Conservation (phyloP, 2,888 invertebrate genomes). For the Bellardia pandia region DNA sequence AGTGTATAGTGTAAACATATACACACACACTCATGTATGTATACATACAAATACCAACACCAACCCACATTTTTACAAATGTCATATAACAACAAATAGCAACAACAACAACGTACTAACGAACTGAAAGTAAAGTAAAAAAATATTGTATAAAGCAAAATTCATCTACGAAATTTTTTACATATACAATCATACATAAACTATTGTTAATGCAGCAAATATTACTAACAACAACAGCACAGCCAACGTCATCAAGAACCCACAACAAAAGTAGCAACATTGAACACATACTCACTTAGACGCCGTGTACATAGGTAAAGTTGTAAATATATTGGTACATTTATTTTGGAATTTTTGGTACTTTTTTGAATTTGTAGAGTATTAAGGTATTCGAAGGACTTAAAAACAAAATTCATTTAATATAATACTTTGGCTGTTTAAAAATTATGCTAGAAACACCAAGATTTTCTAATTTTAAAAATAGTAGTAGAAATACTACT, state of each 20-base stretch:
- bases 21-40: background rate
- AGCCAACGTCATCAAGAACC: constrained; percentile 21
- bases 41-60: background rate
- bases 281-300: constrained; percentile 27
- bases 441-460: too few relatives aligned
- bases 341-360: background rate
- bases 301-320: background rate
- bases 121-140: constrained; percentile 7
- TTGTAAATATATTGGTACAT: background rate
- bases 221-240: constrained; percentile 20
- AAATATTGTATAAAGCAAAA: constrained; percentile 7
- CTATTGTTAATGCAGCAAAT: constrained; percentile 38
- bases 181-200: background rate
- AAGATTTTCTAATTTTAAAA: too few relatives aligned
- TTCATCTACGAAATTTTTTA: constrained; percentile 8
- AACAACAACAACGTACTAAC: constrained; percentile 11
- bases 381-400: too few relatives aligned
- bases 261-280: constrained; percentile 27
- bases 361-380: too few relatives aligned
- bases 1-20: constrained; percentile 47
- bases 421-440: too few relatives aligned
- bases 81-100: constrained; percentile 6
- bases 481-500: too few relatives aligned
- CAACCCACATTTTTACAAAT: constrained; percentile 20
- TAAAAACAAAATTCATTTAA: too few relatives aligned